phyloP scores from a whole-genome alignment of 2,113 vertebrate genomes.

The human (Homo sapiens) region GRCh38 chr13:92903501-92904000 shows the following conservation, averaged over 20 bases:
- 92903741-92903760: background rate
- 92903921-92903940: slow-evolving; percentile 73
- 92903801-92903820: slow-evolving; percentile 37
- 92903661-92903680: background rate
- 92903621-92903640: background rate
- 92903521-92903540: background rate
- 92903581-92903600: background rate
- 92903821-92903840: slow-evolving; percentile 62
- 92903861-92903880: slow-evolving; percentile 69
- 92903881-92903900: slow-evolving; percentile 76
- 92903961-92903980: slow-evolving; percentile 73
- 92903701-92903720: background rate
- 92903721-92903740: background rate
- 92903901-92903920: slow-evolving; percentile 66
- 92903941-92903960: slow-evolving; percentile 75
- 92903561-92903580: background rate
- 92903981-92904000: slow-evolving; percentile 70
- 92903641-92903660: background rate
- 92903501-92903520: background rate
- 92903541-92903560: background rate
- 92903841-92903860: slow-evolving; percentile 60
- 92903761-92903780: background rate
- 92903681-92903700: background rate
- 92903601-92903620: background rate
- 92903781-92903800: slow-evolving; percentile 28